Conservation (phyloP, 2,888 invertebrate genomes). For the Lycaena phlaeas region DNA sequence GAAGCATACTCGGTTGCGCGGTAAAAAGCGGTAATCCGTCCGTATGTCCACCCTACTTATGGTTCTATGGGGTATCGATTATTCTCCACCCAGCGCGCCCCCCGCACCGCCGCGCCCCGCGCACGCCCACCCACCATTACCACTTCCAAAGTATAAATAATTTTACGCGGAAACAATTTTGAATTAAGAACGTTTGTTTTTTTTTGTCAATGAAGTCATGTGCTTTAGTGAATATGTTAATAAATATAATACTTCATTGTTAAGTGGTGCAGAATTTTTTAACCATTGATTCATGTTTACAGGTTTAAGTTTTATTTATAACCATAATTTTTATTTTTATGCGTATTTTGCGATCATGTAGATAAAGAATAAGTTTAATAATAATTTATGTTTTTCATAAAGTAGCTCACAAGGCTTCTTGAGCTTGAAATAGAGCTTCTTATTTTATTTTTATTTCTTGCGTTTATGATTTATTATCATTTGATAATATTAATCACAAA, state of each 20-base stretch:
- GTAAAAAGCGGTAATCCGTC: conserved; percentile 42
- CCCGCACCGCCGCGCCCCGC: conserved; percentile 25
- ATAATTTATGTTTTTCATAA: too few species aligned
- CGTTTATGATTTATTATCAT: too few species aligned
- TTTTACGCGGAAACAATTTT: conserved; percentile 20
- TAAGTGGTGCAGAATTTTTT: too few species aligned
- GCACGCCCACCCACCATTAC: conserved; percentile 17
- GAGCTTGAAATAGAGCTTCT: too few species aligned
- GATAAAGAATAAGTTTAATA: too few species aligned
- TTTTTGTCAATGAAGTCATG: conserved; percentile 6
- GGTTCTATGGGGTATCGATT: conserved; percentile 65
- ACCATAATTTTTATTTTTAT: too few species aligned
- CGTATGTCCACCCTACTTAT: conserved; percentile 59
- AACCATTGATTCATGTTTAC: too few species aligned
- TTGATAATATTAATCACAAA: too few species aligned
- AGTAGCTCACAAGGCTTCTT: too few species aligned
- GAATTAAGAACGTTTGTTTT: conserved; percentile 18
- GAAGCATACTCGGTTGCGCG: conserved; percentile 26
- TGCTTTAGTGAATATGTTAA: not conserved
- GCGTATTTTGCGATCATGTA: too few species aligned
- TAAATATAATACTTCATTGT: not conserved
- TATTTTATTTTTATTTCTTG: too few species aligned
- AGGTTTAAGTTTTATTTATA: too few species aligned
- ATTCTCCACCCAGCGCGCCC: conserved; percentile 27
- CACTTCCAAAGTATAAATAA: conserved; percentile 21